These are phyloP conservation scores for Andrena camellia DNA, from an alignment of 2,888 invertebrate species.

Conservation along the genomic window DNA sequence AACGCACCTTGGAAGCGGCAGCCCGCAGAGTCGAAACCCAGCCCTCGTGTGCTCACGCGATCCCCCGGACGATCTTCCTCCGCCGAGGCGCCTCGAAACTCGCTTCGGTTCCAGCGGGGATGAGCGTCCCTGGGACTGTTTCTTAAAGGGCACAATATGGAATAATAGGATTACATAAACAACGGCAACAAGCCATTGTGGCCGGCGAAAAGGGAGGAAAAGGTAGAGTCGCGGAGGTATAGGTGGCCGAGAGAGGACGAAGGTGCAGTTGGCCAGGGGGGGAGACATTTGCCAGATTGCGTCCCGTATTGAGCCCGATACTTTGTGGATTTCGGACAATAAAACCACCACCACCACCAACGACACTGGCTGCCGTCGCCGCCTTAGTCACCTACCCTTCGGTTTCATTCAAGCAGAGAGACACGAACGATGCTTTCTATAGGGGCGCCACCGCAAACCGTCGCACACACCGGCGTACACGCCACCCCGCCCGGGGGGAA, in stretches of 20 bases:
- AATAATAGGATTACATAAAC: constrained; percentile 85
- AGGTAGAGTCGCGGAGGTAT: constrained; percentile 22
- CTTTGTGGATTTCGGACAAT: constrained; percentile 83
- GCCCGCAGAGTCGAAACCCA: background rate
- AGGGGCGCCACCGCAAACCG: constrained; percentile 56
- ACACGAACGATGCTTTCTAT: constrained; percentile 62
- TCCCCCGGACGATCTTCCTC: background rate
- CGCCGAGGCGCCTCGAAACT: background rate
- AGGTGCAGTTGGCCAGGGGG: constrained; percentile 68
- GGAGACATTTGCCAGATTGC: constrained; percentile 80
- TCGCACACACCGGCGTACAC: constrained; percentile 10
- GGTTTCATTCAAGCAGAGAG: constrained; percentile 67
- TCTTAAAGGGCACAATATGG: constrained; percentile 81
- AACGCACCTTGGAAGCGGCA: background rate
- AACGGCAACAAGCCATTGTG: constrained; percentile 84
- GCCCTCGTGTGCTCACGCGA: background rate
- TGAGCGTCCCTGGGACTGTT: constrained; percentile 82
- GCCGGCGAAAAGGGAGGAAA: constrained; percentile 43
- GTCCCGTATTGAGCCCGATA: constrained; percentile 76
- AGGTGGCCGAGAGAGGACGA: constrained; percentile 26
- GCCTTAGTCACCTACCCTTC: constrained; percentile 62
- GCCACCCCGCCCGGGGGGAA: constrained; percentile 59
- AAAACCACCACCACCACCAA: constrained; percentile 64
- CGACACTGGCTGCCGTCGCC: constrained; percentile 53
- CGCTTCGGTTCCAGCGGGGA: constrained; percentile 58